These are phyloP conservation scores for Triplophysa bombifrons DNA, from an alignment of 2,797 vertebrate species.

Conservation along the genomic window DNA sequence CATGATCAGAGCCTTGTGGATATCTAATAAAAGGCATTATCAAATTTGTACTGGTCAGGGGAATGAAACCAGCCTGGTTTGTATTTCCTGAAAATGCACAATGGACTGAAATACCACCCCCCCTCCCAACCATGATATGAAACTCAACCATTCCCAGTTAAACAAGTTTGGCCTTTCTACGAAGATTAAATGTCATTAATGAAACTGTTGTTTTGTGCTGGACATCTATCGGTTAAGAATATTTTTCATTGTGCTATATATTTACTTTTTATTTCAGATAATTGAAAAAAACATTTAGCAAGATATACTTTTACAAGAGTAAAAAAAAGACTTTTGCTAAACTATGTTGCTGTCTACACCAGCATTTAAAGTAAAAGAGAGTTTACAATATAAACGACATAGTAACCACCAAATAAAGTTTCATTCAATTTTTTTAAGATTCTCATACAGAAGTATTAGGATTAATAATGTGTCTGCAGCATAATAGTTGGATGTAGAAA, in stretches of 20 bases:
- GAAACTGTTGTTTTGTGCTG: neutral
- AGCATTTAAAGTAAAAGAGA: too few species aligned
- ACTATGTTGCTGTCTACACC: too few species aligned
- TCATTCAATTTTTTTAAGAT: neutral
- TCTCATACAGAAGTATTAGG: neutral
- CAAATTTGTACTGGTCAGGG: neutral
- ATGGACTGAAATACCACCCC: constrained; percentile 2
- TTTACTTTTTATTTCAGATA: neutral
- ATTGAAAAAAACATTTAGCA: neutral
- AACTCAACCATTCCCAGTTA: neutral
- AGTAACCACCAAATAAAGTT: neutral
- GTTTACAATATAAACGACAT: neutral
- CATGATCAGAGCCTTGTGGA: neutral
- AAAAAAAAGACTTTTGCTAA: neutral
- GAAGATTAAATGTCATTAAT: neutral
- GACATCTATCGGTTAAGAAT: neutral
- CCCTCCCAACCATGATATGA: too few species aligned
- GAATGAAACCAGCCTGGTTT: neutral
- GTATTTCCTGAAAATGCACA: constrained; percentile 1
- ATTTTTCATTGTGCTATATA: neutral
- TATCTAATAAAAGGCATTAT: neutral
- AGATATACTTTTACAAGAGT: too few species aligned
- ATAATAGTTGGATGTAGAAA: constrained; percentile 18
- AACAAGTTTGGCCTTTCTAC: neutral
- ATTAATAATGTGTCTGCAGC: neutral